These are phyloP conservation scores for Lagothrix lagotricha DNA, from an alignment of 2,797 vertebrate genomes.

Conservation along the genomic window DNA sequence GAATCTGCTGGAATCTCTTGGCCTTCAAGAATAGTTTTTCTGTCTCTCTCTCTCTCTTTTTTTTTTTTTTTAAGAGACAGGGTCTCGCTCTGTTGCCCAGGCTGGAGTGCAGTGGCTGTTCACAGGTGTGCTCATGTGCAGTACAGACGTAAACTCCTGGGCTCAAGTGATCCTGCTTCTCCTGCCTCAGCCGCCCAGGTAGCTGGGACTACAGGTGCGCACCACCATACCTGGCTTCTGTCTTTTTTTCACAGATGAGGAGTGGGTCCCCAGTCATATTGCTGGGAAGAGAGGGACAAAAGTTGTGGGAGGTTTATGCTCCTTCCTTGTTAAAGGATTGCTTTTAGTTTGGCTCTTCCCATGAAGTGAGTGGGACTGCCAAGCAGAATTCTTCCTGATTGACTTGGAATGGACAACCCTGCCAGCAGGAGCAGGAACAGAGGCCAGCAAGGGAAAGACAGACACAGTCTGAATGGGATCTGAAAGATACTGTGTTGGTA, in stretches of 20 bases:
- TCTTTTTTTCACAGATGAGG: neutral
- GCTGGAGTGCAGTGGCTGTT: neutral
- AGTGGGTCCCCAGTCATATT: neutral
- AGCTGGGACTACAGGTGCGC: neutral
- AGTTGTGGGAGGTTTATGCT: neutral
- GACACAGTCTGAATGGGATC: neutral
- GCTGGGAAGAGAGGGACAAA: neutral
- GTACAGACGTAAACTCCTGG: neutral
- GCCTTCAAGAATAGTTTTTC: neutral
- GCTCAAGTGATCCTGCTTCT: neutral
- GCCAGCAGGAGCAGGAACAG: neutral
- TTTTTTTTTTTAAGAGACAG: neutral
- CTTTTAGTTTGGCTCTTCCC: neutral
- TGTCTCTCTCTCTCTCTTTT: fast-evolving
- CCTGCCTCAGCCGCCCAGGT: neutral
- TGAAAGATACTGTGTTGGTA: neutral
- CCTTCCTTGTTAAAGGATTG: neutral
- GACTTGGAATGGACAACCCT: neutral
- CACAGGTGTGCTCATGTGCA: neutral
- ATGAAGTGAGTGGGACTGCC: neutral
- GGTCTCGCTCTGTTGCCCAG: neutral
- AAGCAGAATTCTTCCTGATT: neutral
- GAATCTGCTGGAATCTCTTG: neutral
- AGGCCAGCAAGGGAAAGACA: neutral
- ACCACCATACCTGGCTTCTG: neutral